phyloP scores from a whole-genome alignment of 2,888 invertebrate genomes.

The Aproaerema taeniolella region DNA sequence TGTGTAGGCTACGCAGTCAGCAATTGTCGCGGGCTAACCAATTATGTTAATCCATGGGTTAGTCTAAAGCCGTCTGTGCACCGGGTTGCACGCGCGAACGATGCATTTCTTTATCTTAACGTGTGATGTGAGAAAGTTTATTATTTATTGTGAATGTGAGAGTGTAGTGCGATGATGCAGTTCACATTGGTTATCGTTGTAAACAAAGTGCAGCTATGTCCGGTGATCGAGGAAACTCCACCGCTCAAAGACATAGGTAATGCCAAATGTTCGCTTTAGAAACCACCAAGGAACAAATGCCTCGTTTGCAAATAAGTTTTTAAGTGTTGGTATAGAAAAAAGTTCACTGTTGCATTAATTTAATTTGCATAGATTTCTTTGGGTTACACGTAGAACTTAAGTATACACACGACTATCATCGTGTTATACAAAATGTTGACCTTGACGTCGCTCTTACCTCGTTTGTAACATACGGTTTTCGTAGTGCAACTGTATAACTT shows the following conservation, averaged over 20 bases:
- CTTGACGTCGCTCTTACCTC: too few species aligned
- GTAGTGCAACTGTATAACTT: too few species aligned
- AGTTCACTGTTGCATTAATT: not conserved
- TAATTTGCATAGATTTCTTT: not conserved
- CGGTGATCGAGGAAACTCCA: slow-evolving; percentile 57
- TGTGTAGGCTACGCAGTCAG: slow-evolving; percentile 47
- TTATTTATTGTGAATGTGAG: slow-evolving; percentile 40
- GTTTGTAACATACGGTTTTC: too few species aligned
- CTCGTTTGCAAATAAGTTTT: too few species aligned
- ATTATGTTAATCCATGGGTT: slow-evolving; percentile 69
- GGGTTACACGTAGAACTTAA: not conserved
- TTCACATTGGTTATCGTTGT: slow-evolving; percentile 71
- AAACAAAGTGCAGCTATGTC: slow-evolving; percentile 67
- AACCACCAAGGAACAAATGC: too few species aligned
- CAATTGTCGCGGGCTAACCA: too few species aligned
- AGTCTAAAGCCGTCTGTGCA: slow-evolving; percentile 60
- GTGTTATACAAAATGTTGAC: too few species aligned
- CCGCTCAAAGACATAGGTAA: slow-evolving; percentile 60
- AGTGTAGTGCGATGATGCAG: slow-evolving; percentile 61
- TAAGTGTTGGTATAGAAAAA: too few species aligned
- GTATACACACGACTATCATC: too few species aligned
- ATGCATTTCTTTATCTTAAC: slow-evolving; percentile 56
- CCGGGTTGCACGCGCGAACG: slow-evolving; percentile 56
- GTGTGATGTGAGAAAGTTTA: slow-evolving; percentile 51
- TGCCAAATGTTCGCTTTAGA: too few species aligned